Base-by-base conservation (phyloP, 2,888 invertebrate genomes). In the Drosophila cracens region DNA sequence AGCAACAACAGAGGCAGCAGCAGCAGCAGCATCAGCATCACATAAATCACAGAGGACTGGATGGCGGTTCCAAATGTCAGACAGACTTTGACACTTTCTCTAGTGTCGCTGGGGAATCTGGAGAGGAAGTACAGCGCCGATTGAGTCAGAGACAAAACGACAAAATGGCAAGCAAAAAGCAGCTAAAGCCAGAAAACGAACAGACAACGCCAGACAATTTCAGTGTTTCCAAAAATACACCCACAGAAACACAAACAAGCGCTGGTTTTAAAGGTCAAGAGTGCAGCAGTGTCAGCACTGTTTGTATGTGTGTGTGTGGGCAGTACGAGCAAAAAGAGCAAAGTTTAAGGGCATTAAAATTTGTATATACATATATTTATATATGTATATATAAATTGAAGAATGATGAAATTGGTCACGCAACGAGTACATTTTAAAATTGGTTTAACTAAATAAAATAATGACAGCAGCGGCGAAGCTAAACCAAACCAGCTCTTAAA, bases 341-440 rank as follows among this genome's bases (percentile, higher is more conserved):
- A 89, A 87, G 86, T 87, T 87, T 90, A 87, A 90, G 87, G 79
- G 81, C 89, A 89, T 87, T 83, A 81, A 79, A 88, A 88, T 25
- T 13, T 46, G 13, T 46, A 40, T 86, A 76, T 74, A 54, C 25
- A 13, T 21, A 13, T 25, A 46, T 25, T 13, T 29, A 11, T 38
- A 34, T 27, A 36, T 38, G 27, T 38, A 29, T 21, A 27, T 16
- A n/a, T 70, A 70, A 25, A 67, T 67, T 68, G 57, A 31, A 61
- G 75, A 21, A 76, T 89, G 84, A 87, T 83, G 84, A 86, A 83
- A 84, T 79, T 87, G 64, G 56, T 71, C 82, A 81, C 87, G 87
- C 87, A 83, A 71, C 68, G 64, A 73, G 67, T 60, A 75, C 62
- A 36, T 68, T 62, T 40, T 38, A 52, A 34, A 66, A 75, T 78